Evolutionary conservation across 2,888 invertebrate genomes (phyloP).

Genomic region (Agriopis leucophaearia): DNA sequence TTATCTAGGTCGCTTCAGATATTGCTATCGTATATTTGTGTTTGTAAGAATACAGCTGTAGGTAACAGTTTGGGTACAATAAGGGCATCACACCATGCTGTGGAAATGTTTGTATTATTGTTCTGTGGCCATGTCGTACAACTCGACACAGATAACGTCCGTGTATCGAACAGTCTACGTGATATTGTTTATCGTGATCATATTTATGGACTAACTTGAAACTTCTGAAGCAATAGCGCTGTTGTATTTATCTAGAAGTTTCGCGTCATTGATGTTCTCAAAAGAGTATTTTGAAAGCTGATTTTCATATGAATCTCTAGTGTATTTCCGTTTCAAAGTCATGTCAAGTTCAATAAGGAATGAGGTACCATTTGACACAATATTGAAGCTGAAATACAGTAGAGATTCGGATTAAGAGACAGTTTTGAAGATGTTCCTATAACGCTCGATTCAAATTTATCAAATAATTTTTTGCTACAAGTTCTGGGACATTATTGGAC

Average conservation of each 20-base stretch:
- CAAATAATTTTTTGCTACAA: too few relatives aligned
- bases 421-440: too few relatives aligned
- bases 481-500: too few relatives aligned
- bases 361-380: too few relatives aligned
- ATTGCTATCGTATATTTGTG: slow-evolving; percentile 4
- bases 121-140: background rate
- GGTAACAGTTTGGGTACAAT: slow-evolving; percentile 7
- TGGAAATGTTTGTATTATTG: background rate
- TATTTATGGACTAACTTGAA: slow-evolving; percentile 11
- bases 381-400: too few relatives aligned
- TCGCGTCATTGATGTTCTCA: too few relatives aligned
- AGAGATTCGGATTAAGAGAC: too few relatives aligned
- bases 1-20: background rate
- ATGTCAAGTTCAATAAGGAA: too few relatives aligned
- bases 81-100: background rate
- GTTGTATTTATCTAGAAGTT: background rate
- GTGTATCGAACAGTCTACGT: slow-evolving; percentile 19
- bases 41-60: slow-evolving; percentile 7
- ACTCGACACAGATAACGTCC: slow-evolving; percentile 16
- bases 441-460: too few relatives aligned
- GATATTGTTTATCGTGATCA: slow-evolving; percentile 12
- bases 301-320: too few relatives aligned
- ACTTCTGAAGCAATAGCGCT: background rate
- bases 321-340: too few relatives aligned
- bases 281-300: too few relatives aligned